Conservation (phyloP, 2,888 invertebrate species). For the Ophion obscuratus region DNA sequence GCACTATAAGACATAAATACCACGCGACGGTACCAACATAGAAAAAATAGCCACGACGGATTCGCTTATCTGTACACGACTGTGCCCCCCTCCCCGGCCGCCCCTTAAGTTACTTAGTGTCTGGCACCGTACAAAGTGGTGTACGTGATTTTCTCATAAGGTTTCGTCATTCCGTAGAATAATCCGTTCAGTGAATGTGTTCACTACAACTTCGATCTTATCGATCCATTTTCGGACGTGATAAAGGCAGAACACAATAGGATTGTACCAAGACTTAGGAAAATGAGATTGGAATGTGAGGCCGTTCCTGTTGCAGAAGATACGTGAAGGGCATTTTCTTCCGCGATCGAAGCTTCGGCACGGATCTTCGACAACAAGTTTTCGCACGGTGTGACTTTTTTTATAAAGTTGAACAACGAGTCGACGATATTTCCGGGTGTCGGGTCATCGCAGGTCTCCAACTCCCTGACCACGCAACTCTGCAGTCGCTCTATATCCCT, state of each 20-base stretch:
- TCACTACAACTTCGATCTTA: background rate
- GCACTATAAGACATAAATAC: background rate
- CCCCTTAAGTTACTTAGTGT: background rate
- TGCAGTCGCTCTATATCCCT: constrained; percentile 86
- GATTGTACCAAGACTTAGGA: background rate
- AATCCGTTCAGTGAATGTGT: too few species aligned
- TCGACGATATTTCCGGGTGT: constrained; percentile 93
- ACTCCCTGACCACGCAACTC: constrained; percentile 86
- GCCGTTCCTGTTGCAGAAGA: background rate
- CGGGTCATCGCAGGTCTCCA: constrained; percentile 89
- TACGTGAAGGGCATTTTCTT: background rate
- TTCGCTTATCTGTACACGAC: too few species aligned
- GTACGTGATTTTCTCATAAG: background rate
- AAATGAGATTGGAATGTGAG: background rate
- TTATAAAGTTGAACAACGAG: constrained; percentile 90
- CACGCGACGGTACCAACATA: too few species aligned
- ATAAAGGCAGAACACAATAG: background rate
- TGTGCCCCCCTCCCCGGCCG: too few species aligned
- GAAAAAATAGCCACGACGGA: too few species aligned
- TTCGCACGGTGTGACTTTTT: constrained; percentile 88
- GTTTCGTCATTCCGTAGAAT: too few species aligned
- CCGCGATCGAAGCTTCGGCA: constrained; percentile 39
- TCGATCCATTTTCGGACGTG: background rate
- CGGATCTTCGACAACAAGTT: constrained; percentile 57
- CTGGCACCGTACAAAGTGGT: background rate